phyloP scores from a whole-genome alignment of 2,797 vertebrate species.

The Intellagama lesueurii region DNA sequence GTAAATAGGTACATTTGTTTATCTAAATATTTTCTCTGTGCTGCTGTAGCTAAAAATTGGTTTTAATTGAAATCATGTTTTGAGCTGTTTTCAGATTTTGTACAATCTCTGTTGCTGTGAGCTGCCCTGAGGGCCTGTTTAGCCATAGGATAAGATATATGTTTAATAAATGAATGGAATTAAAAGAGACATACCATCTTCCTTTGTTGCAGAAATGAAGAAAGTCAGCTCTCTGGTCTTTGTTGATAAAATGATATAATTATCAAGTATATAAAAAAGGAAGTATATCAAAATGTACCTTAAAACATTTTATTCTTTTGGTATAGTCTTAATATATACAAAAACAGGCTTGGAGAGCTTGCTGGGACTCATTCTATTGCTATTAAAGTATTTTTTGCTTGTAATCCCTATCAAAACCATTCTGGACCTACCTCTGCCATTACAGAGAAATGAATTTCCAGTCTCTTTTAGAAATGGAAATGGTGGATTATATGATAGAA shows the following conservation, averaged over 20 bases:
- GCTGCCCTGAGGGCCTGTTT: not conserved
- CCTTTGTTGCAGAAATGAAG: not conserved
- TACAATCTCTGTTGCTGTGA: not conserved
- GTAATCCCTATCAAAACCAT: not conserved
- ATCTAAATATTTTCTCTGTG: not conserved
- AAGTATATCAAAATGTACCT: not conserved
- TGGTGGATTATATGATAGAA: too few species aligned
- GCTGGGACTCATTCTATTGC: not conserved
- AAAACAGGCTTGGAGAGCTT: not conserved
- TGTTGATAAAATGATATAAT: not conserved
- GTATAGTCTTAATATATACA: not conserved
- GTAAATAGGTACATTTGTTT: not conserved
- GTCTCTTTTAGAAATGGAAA: not conserved
- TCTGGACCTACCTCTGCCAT: not conserved
- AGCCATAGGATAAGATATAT: not conserved
- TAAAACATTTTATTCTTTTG: not conserved
- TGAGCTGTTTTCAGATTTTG: not conserved
- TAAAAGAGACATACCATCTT: not conserved
- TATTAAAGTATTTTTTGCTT: not conserved
- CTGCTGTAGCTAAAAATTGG: not conserved
- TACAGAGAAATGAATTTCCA: not conserved
- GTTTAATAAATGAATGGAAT: not conserved
- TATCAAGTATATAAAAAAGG: not conserved
- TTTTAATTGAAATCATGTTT: not conserved
- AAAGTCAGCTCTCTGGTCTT: not conserved